Evolutionary conservation across 1,140 invertebrate genomes (phyloP).

Genomic region (Anadara kagoshimensis): DNA sequence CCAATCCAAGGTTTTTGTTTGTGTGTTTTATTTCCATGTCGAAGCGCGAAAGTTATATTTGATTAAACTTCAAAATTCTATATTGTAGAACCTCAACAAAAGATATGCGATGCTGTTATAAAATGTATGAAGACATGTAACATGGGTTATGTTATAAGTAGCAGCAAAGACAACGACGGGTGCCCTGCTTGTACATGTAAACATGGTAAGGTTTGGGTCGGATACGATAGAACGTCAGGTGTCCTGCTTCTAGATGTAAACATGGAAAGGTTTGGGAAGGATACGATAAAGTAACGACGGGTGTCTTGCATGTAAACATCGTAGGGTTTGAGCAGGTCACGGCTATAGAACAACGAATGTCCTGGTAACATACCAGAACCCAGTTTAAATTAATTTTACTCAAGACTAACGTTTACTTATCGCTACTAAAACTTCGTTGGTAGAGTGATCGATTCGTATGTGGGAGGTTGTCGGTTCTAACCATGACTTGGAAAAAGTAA

Average conservation of each 20-base stretch:
- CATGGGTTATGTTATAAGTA: conserved; percentile 14
- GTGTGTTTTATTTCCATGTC: too few relatives aligned
- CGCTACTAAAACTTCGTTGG: too few relatives aligned
- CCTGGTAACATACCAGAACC: too few relatives aligned
- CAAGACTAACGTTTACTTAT: too few relatives aligned
- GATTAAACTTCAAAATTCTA: too few relatives aligned
- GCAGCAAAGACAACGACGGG: conserved; percentile 4
- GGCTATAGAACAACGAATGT: not conserved
- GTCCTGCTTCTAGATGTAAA: not conserved
- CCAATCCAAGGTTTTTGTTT: too few relatives aligned
- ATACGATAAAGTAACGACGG: not conserved
- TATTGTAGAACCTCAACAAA: conserved; percentile 8
- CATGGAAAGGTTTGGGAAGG: not conserved
- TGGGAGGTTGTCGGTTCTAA: too few relatives aligned
- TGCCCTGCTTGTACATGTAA: conserved; percentile 30
- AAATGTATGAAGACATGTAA: conserved; percentile 29
- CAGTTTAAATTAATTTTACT: too few relatives aligned
- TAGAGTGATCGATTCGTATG: too few relatives aligned
- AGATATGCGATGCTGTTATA: conserved; percentile 24
- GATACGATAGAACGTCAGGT: not conserved
- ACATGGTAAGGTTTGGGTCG: not conserved
- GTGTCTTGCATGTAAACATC: not conserved
- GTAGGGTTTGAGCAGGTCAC: not conserved
- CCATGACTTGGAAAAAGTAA: too few relatives aligned
- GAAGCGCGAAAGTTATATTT: too few relatives aligned